Evolutionary conservation across 2,888 invertebrate genomes (phyloP).

Genomic region (Hydraecia micacea): DNA sequence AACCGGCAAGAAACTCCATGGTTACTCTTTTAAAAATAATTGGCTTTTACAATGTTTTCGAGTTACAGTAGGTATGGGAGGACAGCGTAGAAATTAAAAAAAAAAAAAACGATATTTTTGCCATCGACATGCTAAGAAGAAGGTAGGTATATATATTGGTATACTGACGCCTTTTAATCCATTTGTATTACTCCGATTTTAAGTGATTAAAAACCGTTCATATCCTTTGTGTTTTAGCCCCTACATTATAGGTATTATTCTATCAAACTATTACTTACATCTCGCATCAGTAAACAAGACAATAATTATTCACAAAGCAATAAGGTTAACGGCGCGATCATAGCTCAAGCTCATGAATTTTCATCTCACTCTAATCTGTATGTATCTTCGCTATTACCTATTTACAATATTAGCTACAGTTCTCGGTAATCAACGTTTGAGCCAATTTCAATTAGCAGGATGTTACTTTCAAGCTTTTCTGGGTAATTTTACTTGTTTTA

Average conservation of each 20-base stretch:
- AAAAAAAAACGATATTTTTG: neutral
- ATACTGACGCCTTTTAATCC: neutral
- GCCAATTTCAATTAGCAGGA: slow-evolving; percentile 31
- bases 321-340: slow-evolving; percentile 61
- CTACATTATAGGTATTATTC: neutral
- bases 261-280: slow-evolving; percentile 11
- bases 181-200: neutral
- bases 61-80: too few relatives aligned
- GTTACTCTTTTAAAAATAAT: too few relatives aligned
- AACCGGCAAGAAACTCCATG: too few relatives aligned
- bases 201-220: neutral
- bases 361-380: slow-evolving; percentile 59
- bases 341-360: slow-evolving; percentile 70
- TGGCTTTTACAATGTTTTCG: too few relatives aligned
- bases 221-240: neutral
- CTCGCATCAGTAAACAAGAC: slow-evolving; percentile 44
- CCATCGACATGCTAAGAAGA: neutral
- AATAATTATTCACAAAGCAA: slow-evolving; percentile 64
- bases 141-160: neutral
- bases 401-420: slow-evolving; percentile 49
- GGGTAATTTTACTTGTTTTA: neutral
- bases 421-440: slow-evolving; percentile 30
- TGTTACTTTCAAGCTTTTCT: slow-evolving; percentile 1
- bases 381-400: slow-evolving; percentile 49
- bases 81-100: too few relatives aligned